Evolutionary conservation across 2,797 vertebrate genomes (phyloP).

Genomic region (Myotis planiceps): DNA sequence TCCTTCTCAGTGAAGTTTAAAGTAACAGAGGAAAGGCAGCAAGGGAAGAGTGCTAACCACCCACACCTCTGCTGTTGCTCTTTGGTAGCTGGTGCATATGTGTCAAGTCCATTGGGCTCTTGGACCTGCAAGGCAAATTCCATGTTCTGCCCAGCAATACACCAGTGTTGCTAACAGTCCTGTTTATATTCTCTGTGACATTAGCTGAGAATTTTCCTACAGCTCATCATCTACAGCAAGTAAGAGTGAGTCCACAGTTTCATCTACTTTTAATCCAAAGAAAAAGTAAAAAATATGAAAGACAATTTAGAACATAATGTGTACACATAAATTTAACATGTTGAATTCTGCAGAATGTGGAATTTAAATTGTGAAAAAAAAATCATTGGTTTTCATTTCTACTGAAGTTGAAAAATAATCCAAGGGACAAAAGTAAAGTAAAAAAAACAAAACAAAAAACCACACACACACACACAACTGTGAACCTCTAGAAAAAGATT

Average conservation of each 20-base stretch:
- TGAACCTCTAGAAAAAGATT: neutral
- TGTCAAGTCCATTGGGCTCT: neutral
- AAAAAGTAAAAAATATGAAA: neutral
- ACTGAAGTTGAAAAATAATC: neutral
- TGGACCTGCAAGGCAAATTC: conserved; percentile 9
- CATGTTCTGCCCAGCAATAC: neutral
- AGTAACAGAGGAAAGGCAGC: neutral
- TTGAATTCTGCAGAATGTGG: neutral
- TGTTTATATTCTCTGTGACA: conserved; percentile 47
- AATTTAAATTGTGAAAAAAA: neutral
- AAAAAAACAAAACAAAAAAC: neutral
- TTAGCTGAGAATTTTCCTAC: conserved; percentile 27
- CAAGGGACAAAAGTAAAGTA: neutral
- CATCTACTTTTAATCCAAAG: conserved; percentile 38
- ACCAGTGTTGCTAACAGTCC: neutral
- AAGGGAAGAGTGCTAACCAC: neutral
- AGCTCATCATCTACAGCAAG: neutral
- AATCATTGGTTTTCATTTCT: conserved; percentile 4
- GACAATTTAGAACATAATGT: neutral
- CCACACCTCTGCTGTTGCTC: no score
- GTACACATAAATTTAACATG: neutral
- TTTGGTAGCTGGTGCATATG: neutral
- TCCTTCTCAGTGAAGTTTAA: neutral
- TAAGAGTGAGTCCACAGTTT: neutral
- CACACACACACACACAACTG: neutral